phyloP scores from a whole-genome alignment of 2,113 vertebrate species.

The Petroica traversi region DNA sequence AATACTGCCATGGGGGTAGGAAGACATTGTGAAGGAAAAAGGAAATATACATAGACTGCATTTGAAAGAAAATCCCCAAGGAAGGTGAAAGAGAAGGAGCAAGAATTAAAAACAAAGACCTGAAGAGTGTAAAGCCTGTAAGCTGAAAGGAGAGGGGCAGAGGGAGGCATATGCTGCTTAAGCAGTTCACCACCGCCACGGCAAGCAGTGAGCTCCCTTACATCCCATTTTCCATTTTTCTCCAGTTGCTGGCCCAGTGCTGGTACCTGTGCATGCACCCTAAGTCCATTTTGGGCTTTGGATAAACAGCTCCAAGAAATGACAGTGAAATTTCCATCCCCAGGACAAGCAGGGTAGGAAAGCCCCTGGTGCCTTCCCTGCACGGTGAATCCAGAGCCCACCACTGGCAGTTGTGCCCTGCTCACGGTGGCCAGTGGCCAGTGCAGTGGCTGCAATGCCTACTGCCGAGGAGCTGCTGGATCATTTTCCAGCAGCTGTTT shows the following conservation, averaged over 20 bases:
- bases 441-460: accelerated
- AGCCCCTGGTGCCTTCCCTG: accelerated
- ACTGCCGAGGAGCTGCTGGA: accelerated
- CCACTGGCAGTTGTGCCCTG: accelerated
- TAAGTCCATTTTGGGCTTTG: neutral
- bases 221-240: neutral
- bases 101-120: conserved; percentile 40
- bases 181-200: neutral
- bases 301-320: neutral
- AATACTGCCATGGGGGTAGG: conserved; percentile 59
- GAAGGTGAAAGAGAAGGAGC: conserved; percentile 2
- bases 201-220: neutral
- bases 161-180: conserved; percentile 8
- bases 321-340: neutral
- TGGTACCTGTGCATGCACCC: accelerated
- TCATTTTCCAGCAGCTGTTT: neutral
- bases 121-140: neutral
- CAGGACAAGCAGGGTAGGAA: neutral
- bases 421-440: accelerated
- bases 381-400: accelerated
- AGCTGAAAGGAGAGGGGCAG: conserved; percentile 39
- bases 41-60: conserved; percentile 42
- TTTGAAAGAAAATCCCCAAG: conserved; percentile 60
- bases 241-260: neutral
- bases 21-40: conserved; percentile 58